A percentile compares a stretch with the other conserved stretches of the same genome.
Conservation (phyloP, 2,888 invertebrate species). For the Tryphoninae sp. region DNA sequence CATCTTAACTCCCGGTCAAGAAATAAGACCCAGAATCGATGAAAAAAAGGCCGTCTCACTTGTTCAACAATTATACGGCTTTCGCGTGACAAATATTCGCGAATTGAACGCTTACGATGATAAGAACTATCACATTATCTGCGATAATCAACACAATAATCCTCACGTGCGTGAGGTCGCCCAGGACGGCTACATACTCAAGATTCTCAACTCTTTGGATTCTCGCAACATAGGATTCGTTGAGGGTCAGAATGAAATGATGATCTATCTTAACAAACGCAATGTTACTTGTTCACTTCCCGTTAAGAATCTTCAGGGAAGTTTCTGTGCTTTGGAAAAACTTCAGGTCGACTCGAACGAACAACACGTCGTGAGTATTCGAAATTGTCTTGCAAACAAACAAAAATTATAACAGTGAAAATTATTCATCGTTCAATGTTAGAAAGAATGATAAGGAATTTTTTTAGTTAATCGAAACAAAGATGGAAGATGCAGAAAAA, state of each 20-base stretch:
- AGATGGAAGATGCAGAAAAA: too few relatives aligned
- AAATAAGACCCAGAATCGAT: conserved; percentile 84
- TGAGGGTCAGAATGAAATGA: conserved; percentile 89
- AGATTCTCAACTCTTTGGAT: conserved; percentile 92
- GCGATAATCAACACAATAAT: conserved; percentile 84
- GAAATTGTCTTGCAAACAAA: too few relatives aligned
- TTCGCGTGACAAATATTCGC: conserved; percentile 83
- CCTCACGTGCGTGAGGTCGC: conserved; percentile 83
- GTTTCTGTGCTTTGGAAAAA: conserved; percentile 84
- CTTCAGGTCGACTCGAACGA: conserved; percentile 81
- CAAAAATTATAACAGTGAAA: too few relatives aligned
- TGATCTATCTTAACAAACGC: conserved; percentile 86
- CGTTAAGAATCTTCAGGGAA: conserved; percentile 86
- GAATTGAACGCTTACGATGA: conserved; percentile 91
- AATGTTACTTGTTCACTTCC: conserved; percentile 88
- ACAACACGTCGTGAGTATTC: conserved; percentile 66
- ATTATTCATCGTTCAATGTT: too few relatives aligned
- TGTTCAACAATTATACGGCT: conserved; percentile 85
- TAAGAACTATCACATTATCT: conserved; percentile 87
- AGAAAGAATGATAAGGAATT: too few relatives aligned
- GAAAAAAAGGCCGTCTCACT: conserved; percentile 83
- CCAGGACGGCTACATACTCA: conserved; percentile 88
- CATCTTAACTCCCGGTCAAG: conserved; percentile 83
- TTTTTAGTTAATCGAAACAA: too few relatives aligned
- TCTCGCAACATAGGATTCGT: conserved; percentile 86